Evolutionary conservation across 37 sponge, comb jelly and placozoan species (phyloP).

Genomic region (Spongilla lacustris): DNA sequence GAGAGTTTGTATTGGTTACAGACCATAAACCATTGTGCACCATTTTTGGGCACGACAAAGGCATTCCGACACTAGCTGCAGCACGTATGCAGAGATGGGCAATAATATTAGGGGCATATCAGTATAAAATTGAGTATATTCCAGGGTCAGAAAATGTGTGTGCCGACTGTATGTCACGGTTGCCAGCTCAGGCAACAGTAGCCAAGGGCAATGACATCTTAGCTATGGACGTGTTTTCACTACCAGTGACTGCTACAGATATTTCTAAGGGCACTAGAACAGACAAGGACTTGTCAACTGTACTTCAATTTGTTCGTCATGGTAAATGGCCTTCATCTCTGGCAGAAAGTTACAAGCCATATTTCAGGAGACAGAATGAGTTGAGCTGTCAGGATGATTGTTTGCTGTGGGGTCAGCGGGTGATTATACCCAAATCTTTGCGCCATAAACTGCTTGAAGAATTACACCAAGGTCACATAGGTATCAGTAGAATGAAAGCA

Average conservation of each 20-base stretch:
- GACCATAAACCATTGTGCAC: constrained; percentile 47
- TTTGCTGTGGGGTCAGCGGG: constrained; percentile 18
- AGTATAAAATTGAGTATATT: constrained; percentile 27
- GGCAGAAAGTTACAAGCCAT: not conserved
- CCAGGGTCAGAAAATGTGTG: constrained; percentile 33
- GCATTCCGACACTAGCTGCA: constrained; percentile 37
- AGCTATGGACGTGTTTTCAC: not conserved
- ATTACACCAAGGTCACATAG: constrained; percentile 19
- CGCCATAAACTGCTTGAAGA: not conserved
- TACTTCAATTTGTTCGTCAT: constrained; percentile 12
- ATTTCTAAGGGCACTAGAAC: constrained; percentile 2
- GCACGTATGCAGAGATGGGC: constrained; percentile 47
- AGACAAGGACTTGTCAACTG: constrained; percentile 43
- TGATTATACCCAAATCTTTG: not conserved
- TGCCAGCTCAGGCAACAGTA: constrained; percentile 1
- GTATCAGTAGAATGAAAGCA: constrained; percentile 20
- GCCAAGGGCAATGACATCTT: not conserved
- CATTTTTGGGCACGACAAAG: constrained; percentile 39
- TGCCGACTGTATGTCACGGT: constrained; percentile 51
- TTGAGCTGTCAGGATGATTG: not conserved
- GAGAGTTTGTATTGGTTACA: constrained; percentile 33
- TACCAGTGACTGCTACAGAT: constrained; percentile 20
- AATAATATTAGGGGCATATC: constrained; percentile 23
- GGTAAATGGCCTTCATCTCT: constrained; percentile 39
- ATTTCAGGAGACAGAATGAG: not conserved